A percentile compares a stretch with the other conserved stretches of the same genome.
phyloP scores from a whole-genome alignment of 2,113 vertebrate species.

The Thunnus maccoyii region DNA sequence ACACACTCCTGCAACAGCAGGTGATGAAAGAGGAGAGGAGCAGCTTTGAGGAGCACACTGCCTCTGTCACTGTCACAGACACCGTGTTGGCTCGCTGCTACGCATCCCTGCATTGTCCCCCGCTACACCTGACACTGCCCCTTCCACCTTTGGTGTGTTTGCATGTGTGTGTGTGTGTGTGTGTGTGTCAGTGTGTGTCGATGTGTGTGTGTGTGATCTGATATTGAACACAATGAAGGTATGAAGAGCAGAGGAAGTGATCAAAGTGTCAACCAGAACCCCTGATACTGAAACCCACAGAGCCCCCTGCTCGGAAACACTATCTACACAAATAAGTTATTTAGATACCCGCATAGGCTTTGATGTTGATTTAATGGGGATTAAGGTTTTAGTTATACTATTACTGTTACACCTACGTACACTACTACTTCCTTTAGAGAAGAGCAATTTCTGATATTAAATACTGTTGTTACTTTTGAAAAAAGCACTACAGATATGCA shows the following conservation, averaged over 20 bases:
- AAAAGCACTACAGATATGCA: too few relatives aligned
- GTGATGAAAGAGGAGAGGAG: conserved; percentile 57
- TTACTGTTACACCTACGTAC: background rate
- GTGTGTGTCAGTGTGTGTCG: background rate
- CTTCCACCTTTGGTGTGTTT: conserved; percentile 45
- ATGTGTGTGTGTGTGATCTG: conserved; percentile 54
- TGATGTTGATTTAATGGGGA: conserved; percentile 54
- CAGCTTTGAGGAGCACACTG: conserved; percentile 43
- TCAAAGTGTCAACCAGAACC: conserved; percentile 64
- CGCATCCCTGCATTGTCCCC: conserved; percentile 61
- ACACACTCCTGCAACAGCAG: conserved; percentile 9
- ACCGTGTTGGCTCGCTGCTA: conserved; percentile 61
- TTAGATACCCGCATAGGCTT: conserved; percentile 47
- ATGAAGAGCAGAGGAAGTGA: conserved; percentile 69
- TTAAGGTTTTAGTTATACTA: conserved; percentile 21
- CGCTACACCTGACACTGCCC: conserved; percentile 75
- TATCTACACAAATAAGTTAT: conserved; percentile 47
- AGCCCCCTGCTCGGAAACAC: conserved; percentile 44
- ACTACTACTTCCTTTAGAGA: background rate
- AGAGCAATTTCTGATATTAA: background rate
- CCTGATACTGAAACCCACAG: conserved; percentile 51
- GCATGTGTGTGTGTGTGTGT: too few relatives aligned
- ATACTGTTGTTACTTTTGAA: background rate
- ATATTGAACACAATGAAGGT: conserved; percentile 62
- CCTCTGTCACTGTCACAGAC: conserved; percentile 64